A percentile compares a stretch with the other conserved stretches of the same genome.
Conservation (phyloP, 2,888 invertebrate species). For the Mythimna ferrago region DNA sequence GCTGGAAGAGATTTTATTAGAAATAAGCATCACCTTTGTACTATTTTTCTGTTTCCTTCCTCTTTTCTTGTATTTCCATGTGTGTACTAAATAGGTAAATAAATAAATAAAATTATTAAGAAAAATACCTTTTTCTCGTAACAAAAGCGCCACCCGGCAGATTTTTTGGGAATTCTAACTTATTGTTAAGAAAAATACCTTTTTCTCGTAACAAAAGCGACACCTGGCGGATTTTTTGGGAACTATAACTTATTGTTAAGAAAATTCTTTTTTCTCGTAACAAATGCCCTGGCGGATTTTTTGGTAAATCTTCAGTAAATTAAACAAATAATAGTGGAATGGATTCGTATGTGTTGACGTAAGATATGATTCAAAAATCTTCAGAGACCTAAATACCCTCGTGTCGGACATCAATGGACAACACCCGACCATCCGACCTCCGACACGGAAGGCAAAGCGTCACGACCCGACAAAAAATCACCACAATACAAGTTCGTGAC, state of each 20-base stretch:
- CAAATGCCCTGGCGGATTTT: slow-evolving; percentile 27
- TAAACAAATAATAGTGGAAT: neutral
- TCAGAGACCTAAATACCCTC: neutral
- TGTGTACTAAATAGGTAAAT: no score
- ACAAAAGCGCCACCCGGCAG: slow-evolving; percentile 25
- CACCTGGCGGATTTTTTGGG: slow-evolving; percentile 30
- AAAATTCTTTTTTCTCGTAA: neutral
- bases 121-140: neutral
- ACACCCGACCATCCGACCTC: slow-evolving; percentile 76
- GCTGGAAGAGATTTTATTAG: no score
- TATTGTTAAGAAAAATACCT: neutral
- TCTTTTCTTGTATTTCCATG: no score
- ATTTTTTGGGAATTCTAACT: slow-evolving; percentile 14
- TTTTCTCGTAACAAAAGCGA: neutral
- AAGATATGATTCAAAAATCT: neutral
- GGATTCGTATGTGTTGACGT: neutral
- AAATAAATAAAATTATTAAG: no score
- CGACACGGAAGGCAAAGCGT: slow-evolving; percentile 83
- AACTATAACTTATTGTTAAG: neutral
- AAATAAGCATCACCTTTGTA: no score
- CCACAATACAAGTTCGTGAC: slow-evolving; percentile 83
- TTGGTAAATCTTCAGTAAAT: neutral
- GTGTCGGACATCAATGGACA: slow-evolving; percentile 70
- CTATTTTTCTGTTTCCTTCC: no score
- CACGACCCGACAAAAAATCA: slow-evolving; percentile 81